Percentiles rank a stretch among this genome's conserved stretches.
These are phyloP conservation scores for Monoplex corrugatus DNA, from an alignment of 2,888 invertebrate genomes.

Conservation along the genomic window DNA sequence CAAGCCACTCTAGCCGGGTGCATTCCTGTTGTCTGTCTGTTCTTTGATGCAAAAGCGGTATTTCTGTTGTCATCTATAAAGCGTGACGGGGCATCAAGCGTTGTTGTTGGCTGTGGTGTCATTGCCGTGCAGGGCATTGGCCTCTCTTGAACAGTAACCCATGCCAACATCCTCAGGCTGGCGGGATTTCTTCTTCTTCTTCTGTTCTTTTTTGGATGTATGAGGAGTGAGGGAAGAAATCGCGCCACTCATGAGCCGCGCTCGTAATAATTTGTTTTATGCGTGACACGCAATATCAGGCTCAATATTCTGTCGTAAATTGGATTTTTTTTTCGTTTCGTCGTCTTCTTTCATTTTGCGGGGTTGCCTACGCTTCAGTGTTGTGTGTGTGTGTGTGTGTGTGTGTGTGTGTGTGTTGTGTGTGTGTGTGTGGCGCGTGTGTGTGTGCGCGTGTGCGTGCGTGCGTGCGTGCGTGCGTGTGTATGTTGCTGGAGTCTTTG, in stretches of 20 bases:
- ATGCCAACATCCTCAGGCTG: background rate
- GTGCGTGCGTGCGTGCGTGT: too few relatives aligned
- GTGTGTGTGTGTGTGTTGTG: background rate
- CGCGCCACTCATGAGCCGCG: background rate
- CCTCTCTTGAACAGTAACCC: too few relatives aligned
- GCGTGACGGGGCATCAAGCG: background rate
- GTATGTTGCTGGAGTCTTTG: background rate
- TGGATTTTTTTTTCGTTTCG: background rate
- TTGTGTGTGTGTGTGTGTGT: background rate
- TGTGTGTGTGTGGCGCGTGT: background rate
- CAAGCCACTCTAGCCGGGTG: too few relatives aligned
- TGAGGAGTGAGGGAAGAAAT: background rate
- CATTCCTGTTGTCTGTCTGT: too few relatives aligned
- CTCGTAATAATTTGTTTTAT: conserved; percentile 4
- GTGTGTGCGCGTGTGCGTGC: background rate
- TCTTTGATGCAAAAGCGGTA: too few relatives aligned
- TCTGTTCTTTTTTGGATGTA: background rate
- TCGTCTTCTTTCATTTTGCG: background rate
- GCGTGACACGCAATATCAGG: background rate
- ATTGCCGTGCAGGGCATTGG: background rate
- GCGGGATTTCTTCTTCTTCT: background rate
- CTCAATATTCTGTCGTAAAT: conserved; percentile 36
- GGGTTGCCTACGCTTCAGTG: background rate
- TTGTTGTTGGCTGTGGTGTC: background rate
- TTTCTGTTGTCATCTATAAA: too few relatives aligned